Base-by-base conservation (phyloP, 2,888 invertebrate genomes). In the Drosophila crucigera region DNA sequence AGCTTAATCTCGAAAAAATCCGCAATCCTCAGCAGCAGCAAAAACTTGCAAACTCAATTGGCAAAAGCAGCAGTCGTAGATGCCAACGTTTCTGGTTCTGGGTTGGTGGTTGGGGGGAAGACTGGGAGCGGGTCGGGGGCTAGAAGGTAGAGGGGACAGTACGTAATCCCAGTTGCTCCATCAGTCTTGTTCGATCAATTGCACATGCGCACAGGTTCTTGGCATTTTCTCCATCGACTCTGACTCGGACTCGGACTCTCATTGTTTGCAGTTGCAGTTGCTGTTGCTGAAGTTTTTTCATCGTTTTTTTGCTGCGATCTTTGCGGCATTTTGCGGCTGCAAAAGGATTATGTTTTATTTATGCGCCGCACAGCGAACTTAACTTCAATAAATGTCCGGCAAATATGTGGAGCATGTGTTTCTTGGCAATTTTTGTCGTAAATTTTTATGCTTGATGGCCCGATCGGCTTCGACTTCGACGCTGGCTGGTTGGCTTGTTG, bases 331-430 rank as follows among this genome's bases (percentile, higher is more conserved):
- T 22, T 31, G 73, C 73, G 22, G 67, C 76, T 59, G 78, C 65
- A 78, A 84, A 84, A 84, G 92, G 92, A 93, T 92, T 93, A 93
- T 93, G 93, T 93, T 93, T 93, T 93, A 93, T 93, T 93, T 93
- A 93, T 93, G 93, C 92, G 90, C 91, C 92, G 83, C 86, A 86
- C 90, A 91, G 68, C 90, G 92, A 93, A 93, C 92, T 93, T 93
- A 93, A 92, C 93, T 93, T 88, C 93, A 93, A 93, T 93, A 93
- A 93, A 93, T 92, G 93, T 93, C 93, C 92, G 89, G 91, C 91
- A 92, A 92, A 92, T 92, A 93, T 93, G 93, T 93, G 92, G 92
- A 93, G 93, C 93, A 93, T 93, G 93, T 93, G 93, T 93, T 93
- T 92, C 92, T 92, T 90, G 85, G 87, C 92, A 92, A 92, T 91